Base-by-base conservation (phyloP, 2,888 invertebrate genomes). In the Bombylius major region DNA sequence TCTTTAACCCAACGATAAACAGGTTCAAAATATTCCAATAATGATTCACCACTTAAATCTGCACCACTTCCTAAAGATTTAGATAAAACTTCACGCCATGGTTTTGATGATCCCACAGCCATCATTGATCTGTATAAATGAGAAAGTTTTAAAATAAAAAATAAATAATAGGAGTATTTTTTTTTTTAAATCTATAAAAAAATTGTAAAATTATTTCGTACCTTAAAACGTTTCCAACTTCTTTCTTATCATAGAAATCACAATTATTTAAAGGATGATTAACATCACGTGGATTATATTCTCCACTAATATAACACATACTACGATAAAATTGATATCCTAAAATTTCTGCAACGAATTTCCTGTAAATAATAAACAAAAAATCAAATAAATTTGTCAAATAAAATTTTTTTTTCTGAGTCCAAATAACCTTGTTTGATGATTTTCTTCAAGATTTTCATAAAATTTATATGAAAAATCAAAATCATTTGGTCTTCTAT, bases 381-480 rank as follows among this genome's bases (percentile, higher is more conserved):
- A 3, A 36, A 5, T 36, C 34, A 36, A 36, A 36, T 23, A 23
- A 23, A 23, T 23, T 36, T 36, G 34, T 7, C 5, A 13, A 9
- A 14, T 34, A 12, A 42, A 6, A 49, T 11, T 68, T 62, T 23
- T 23, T 23, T 23, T 2, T 23, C 23, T 23, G n/a, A n/a, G n/a
- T n/a, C 3, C 23, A 23, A 23, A 23, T 23, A 23, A 67, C 67
- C 64, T 64, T 4, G 68, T 65, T 56, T 67, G 65, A 47, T 65
- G 58, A 33, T 56, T 62, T 23, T 67, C 61, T 47, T 65, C 65
- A 32, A 66, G 60, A 11, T 66, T 65, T 49, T 66, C 82, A 12
- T 83, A 79, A 12, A 85, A 86, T 64, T 86, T 86, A n/a, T 84
- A 79, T 11, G 83, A 84, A 31, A 86, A 80, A 65, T 86, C 86